Conservation (phyloP, 30 jellyfish, hydroid and myxozoan species). For the Nemopilema nomurai region DNA sequence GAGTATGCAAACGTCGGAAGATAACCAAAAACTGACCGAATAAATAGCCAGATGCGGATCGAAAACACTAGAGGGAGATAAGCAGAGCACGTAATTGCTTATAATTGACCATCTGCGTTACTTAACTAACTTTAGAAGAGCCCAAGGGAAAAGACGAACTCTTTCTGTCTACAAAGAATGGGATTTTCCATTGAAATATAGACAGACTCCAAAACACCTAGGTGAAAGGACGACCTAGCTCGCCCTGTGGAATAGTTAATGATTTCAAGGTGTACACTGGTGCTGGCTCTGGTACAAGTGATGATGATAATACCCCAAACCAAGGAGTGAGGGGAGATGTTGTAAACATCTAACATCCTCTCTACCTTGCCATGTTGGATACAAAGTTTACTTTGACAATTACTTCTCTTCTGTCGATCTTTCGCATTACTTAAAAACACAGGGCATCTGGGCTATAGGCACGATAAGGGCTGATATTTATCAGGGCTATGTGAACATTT, state of each 20-base stretch:
- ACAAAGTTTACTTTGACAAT: constrained; percentile 1
- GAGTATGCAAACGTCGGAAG: no score
- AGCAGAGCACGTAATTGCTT: no score
- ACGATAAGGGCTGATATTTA: constrained; percentile 25
- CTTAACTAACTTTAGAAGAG: no score
- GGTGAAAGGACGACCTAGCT: no score
- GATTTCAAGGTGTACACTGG: constrained; percentile 14
- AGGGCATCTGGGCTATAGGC: constrained; percentile 1
- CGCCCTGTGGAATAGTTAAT: neutral
- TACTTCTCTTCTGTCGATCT: neutral
- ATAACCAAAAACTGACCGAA: no score
- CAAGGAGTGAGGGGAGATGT: neutral
- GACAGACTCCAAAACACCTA: no score
- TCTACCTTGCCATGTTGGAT: neutral
- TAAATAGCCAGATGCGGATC: no score
- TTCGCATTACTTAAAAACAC: neutral
- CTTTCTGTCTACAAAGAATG: no score
- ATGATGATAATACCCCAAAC: neutral
- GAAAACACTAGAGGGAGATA: no score
- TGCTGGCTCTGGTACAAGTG: constrained; percentile 3
- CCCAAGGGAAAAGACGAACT: no score
- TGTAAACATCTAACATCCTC: neutral
- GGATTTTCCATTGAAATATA: no score
- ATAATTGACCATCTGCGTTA: no score
- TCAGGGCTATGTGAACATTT: constrained; percentile 20